phyloP scores from a whole-genome alignment of 2,113 vertebrate species.

The Cepphus grylle region DNA sequence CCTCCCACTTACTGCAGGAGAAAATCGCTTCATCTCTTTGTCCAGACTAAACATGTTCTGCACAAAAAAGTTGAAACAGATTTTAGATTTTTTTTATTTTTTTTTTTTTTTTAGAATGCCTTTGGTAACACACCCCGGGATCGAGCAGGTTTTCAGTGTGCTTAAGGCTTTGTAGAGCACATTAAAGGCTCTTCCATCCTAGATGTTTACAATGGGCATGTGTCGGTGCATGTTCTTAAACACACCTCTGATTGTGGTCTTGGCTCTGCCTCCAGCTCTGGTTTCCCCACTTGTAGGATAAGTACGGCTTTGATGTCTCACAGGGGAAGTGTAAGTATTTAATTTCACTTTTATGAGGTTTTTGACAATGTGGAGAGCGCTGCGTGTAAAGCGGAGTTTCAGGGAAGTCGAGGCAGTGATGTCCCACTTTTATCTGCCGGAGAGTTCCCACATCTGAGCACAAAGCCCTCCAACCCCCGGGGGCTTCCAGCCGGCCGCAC shows the following conservation, averaged over 20 bases:
- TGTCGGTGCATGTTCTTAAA: background rate
- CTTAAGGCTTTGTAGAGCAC: background rate
- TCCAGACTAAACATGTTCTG: background rate
- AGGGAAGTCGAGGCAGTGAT: conserved; percentile 14
- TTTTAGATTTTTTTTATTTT: too few relatives aligned
- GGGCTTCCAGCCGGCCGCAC: background rate
- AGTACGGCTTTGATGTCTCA: background rate
- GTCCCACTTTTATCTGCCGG: background rate
- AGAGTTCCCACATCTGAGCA: background rate
- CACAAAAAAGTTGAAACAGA: background rate
- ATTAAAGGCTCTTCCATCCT: background rate
- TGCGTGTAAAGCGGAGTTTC: background rate
- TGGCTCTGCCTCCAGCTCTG: background rate
- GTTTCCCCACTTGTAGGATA: background rate
- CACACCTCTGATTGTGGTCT: background rate
- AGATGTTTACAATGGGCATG: background rate
- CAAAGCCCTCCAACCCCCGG: background rate
- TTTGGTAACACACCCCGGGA: background rate
- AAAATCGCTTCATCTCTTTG: background rate
- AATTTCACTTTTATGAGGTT: conserved; percentile 43
- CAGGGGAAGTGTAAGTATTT: conserved; percentile 29
- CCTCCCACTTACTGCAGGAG: background rate
- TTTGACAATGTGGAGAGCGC: background rate
- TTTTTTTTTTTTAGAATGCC: background rate
- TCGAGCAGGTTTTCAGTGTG: background rate